Conservation (phyloP, 2,888 invertebrate species). For the Dryobota labecula region DNA sequence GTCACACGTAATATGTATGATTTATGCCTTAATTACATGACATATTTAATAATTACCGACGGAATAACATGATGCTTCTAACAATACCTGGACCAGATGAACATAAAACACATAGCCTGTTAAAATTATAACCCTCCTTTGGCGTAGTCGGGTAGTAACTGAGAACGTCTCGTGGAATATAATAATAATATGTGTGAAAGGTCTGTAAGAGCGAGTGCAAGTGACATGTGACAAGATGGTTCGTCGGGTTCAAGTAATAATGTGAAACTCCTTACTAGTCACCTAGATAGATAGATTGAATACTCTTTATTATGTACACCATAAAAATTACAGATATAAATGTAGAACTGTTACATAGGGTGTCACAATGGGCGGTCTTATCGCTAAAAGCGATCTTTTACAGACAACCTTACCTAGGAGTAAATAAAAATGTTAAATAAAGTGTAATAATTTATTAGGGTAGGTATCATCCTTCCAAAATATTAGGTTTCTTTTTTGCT, state of each 20-base stretch:
- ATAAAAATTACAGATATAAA: too few species aligned
- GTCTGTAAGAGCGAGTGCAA: constrained; percentile 23
- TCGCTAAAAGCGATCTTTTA: too few species aligned
- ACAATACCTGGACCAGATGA: background rate
- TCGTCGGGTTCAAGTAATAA: constrained; percentile 26
- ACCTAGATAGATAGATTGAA: too few species aligned
- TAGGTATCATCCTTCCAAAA: background rate
- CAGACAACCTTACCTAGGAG: constrained; percentile 9
- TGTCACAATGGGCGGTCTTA: too few species aligned
- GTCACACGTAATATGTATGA: too few species aligned
- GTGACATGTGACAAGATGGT: constrained; percentile 40
- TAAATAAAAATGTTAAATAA: background rate
- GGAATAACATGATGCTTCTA: too few species aligned
- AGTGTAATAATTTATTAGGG: background rate
- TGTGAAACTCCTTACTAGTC: constrained; percentile 18
- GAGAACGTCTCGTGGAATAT: constrained; percentile 7
- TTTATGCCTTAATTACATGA: too few species aligned
- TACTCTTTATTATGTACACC: too few species aligned
- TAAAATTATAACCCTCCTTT: background rate
- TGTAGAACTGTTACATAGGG: too few species aligned
- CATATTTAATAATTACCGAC: too few species aligned
- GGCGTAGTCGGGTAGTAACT: background rate
- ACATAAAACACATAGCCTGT: background rate
- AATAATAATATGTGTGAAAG: constrained; percentile 1
- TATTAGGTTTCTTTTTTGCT: background rate